These are phyloP conservation scores for Cantharis rufa DNA, from an alignment of 2,888 invertebrate species.

Conservation along the genomic window DNA sequence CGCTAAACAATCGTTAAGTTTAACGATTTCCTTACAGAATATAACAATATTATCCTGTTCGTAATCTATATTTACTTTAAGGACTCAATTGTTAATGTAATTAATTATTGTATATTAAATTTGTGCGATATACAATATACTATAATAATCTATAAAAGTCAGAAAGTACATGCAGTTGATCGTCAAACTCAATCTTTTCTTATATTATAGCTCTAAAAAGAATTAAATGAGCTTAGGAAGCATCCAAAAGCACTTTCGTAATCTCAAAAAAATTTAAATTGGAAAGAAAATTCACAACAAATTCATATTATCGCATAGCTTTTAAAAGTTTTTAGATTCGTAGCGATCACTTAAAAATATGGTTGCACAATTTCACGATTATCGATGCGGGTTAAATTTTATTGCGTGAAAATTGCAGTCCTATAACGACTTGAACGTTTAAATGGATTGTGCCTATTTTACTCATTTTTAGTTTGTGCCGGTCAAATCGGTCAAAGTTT, in stretches of 20 bases:
- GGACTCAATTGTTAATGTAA: no score
- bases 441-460: background rate
- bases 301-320: background rate
- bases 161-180: background rate
- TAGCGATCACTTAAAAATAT: background rate
- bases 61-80: no score
- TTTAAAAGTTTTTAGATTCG: background rate
- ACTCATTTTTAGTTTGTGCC: no score
- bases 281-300: background rate
- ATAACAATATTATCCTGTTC: background rate
- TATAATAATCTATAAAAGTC: no score
- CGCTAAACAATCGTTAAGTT: background rate
- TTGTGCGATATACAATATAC: no score
- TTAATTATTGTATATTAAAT: no score
- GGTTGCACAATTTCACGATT: background rate
- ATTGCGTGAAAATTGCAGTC: background rate
- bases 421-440: background rate
- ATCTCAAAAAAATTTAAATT: background rate
- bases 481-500: no score
- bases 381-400: background rate
- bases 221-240: background rate
- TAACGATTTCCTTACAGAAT: background rate
- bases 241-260: background rate
- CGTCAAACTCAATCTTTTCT: background rate
- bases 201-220: background rate